Base-by-base conservation (phyloP, 2,797 vertebrate species). In the Meriones psammophilus region DNA sequence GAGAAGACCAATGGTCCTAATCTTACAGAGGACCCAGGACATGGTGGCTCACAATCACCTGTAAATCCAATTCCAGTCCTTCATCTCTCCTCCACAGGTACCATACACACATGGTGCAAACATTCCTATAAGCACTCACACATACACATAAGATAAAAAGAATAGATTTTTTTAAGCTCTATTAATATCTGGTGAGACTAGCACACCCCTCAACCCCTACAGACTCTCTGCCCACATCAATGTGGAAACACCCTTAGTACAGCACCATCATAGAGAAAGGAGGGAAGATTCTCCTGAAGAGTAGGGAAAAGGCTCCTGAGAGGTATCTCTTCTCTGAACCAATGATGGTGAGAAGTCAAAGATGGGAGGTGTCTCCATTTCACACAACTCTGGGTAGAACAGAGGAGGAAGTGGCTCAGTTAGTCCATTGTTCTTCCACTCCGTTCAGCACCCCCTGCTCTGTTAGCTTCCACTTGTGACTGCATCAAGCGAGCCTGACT, bases 321-420 rank as follows among this genome's bases (percentile, higher is more conserved):
- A 76, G 36, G 42, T 39, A 36, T n/a, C 87, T 81, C 62, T 66
- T 79, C 68, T 73, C 39, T 60, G 80, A 95, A 76, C 39, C 94
- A 81, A 81, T 36, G 78, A 77, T 71, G 36, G 58, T 26, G 26
- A 68, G 54, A 74, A 28, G 87, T 15, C 50, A 62, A 89, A 33
- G 36, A 36, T 9, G 54, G 74, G 87, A 12, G 18, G 46, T 54
- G 87, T 15, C 39, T 15, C 5, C 10, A 42, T 62, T 64, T 36
- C 24, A 30, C 42, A 39, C 8, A 18, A 3, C 50, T 80, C 33
- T 76, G 36, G 56, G 54, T 71, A 62, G 50, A 78, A 36, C n/a
- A 54, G 0, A 3, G 60, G 80, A 56, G 66, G 0, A 50, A 3
- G 77, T 7, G 50, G 64, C 77, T 66, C 56, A 22, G 64, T 13